Evolutionary conservation across 2,113 vertebrate species (phyloP), one percentile per base, ranked within the genome.

Genomic region (Daboia siamensis): DNA sequence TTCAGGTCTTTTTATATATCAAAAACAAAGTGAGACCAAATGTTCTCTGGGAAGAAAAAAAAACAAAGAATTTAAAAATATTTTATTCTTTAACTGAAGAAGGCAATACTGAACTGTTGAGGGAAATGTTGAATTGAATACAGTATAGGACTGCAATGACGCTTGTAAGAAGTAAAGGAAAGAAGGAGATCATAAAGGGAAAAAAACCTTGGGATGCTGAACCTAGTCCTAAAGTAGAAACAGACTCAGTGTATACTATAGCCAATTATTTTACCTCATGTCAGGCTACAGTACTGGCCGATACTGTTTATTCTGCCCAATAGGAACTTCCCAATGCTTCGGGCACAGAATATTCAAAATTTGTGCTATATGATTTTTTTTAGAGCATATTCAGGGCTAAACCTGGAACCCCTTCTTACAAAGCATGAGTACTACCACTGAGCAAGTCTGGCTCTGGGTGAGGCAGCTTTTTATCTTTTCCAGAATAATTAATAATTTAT

Each of bases 41-140:
- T 17, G 23, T 6, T 8, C 12, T 26, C 26, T 52, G 44, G 26
- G 17, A 56, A 9, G 39, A 39, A 0, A 64, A 48, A 17, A 11
- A 69, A 26, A 1, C 11, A 21, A 5, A 5, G 2, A 0, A 0
- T 3, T 46, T 12, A 1, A 0, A 20, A 89, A 69, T 55, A 93
- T 69, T 54, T 5, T 5, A n/a, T 54, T 91, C 51, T 1, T 23
- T 92, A 46, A 86, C 90, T 57, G 44, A 59, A 26, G 29, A 39
- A 85, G 11, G 26, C 55, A n/a, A 90, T 88, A 74, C 4, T 24
- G 33, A 84, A 59, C 24, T 5, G n/a, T 51, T 11, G 88, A 91
- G n/a, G 51, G 6, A 12, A 90, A 26, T 26, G 26, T 46, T 46
- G 46, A 74, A 44, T 4, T 52, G 56, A 90, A 61, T 0, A 90